Conservation (phyloP, 2,113 vertebrate genomes). For the Percina caprodes region DNA sequence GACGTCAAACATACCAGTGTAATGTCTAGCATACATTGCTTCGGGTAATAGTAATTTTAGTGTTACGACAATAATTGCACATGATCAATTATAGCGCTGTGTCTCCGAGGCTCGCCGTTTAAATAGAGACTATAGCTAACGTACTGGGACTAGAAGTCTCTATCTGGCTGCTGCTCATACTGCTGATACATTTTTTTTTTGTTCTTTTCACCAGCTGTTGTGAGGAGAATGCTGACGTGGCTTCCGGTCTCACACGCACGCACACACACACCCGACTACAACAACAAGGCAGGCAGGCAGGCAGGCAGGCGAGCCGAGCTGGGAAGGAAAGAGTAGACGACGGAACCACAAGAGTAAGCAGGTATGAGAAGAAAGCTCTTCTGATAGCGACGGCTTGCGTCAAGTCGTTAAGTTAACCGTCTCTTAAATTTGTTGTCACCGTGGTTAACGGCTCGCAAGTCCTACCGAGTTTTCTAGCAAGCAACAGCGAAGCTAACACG, state of each 20-base stretch:
- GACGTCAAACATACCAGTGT: no score
- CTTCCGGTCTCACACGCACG: conserved; percentile 64
- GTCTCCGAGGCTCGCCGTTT: no score
- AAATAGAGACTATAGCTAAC: no score
- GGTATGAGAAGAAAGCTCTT: neutral
- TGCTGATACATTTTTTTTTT: neutral
- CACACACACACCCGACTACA: conserved; percentile 56
- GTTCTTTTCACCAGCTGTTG: conserved; percentile 57
- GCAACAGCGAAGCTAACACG: conserved; percentile 30
- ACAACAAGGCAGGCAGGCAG: conserved; percentile 54
- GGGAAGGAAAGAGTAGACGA: conserved; percentile 15
- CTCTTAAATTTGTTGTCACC: conserved; percentile 16
- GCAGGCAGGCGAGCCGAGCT: neutral
- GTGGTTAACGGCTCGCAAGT: neutral
- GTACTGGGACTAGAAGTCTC: no score
- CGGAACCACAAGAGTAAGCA: neutral
- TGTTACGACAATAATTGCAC: no score
- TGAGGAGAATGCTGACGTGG: conserved; percentile 46
- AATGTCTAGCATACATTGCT: no score
- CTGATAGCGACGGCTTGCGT: fast-evolving
- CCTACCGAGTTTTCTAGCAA: neutral
- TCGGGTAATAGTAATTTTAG: no score
- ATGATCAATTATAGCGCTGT: no score
- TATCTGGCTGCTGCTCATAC: no score
- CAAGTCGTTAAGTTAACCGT: fast-evolving